Conservation (phyloP, 2,888 invertebrate species). For the Nymphalis polychloros region DNA sequence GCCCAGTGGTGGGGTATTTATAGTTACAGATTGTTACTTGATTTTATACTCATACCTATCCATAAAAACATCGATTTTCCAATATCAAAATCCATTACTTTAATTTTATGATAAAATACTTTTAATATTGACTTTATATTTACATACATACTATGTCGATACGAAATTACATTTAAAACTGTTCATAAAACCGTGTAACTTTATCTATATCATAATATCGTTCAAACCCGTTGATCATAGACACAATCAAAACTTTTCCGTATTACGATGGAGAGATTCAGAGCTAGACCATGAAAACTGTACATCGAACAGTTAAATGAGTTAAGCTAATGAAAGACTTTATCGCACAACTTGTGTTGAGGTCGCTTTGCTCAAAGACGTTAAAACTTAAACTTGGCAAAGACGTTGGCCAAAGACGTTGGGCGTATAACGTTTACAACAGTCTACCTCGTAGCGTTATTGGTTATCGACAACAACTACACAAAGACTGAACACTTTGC, state of each 20-base stretch:
- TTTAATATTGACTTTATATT: no score
- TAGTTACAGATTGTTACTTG: no score
- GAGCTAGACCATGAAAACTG: slow-evolving; percentile 39
- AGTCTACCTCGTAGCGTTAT: slow-evolving; percentile 19
- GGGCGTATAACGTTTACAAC: slow-evolving; percentile 16
- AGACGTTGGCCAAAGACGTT: slow-evolving; percentile 10
- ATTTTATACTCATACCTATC: no score
- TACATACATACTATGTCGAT: no score
- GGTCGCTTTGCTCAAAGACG: slow-evolving; percentile 41
- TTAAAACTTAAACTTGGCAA: slow-evolving; percentile 35
- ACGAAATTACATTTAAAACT: no score
- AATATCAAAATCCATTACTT: no score
- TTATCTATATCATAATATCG: not conserved
- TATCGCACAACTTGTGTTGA: slow-evolving; percentile 50
- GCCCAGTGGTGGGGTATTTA: no score
- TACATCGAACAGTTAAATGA: slow-evolving; percentile 46
- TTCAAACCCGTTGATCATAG: slow-evolving; percentile 4
- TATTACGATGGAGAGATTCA: slow-evolving; percentile 31
- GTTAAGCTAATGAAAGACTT: slow-evolving; percentile 45
- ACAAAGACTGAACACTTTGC: slow-evolving; percentile 19
- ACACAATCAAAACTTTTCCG: slow-evolving; percentile 28
- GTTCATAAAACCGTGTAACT: not conserved
- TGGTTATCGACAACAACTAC: slow-evolving; percentile 27
- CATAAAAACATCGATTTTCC: no score
- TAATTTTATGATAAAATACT: no score